Base-by-base conservation (phyloP, 2,888 invertebrate species). In the Teleogryllus oceanicus region DNA sequence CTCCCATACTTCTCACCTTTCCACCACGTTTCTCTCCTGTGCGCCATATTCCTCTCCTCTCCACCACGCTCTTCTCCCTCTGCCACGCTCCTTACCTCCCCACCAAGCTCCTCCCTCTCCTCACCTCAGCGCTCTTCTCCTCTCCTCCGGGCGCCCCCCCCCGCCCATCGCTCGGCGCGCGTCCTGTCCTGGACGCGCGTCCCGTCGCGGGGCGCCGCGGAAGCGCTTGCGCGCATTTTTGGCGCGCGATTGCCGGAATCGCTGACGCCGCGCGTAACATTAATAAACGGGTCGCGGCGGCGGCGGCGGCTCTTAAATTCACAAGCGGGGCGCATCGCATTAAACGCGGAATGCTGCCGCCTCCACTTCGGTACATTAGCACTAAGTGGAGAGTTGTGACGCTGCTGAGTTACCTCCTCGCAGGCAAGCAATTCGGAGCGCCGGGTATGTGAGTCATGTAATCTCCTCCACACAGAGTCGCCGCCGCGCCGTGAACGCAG, bases 361-460 rank as follows among this genome's bases (percentile, higher is more conserved):
- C n/a, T 18, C 62, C 62, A 62, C 62, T 62, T n/a, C 16, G 62
- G 62, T 62, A 62, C n/a, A 62, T 62, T 62, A 62, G 62, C 62
- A 62, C 62, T 62, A 62, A 62, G 62, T 62, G n/a, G 62, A n/a
- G 62, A 62, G 62, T 62, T 62, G 62, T 62, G 62, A 62, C 62
- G 62, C 16, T 1, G 62, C 37, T 62, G 62, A 62, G 62, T 62
- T 62, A 62, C 62, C 62, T 62, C 62, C 62, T 62, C 62, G 62
- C 62, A 10, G 62, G 62, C 62, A 62, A 62, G 62, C 62, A 62
- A 62, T 62, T 62, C 62, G 62, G 62, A n/a, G 62, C n/a, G 62
- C 62, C 16, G 62, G 62, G 62, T 62, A 62, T 62, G 62, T 62
- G 62, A 62, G 62, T 62, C 62, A 62, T 62, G 62, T 62, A 62